Percentiles rank a stretch among this genome's conserved stretches.
Conservation (phyloP, 2,888 invertebrate species). For the Strigamia transsilvanica region DNA sequence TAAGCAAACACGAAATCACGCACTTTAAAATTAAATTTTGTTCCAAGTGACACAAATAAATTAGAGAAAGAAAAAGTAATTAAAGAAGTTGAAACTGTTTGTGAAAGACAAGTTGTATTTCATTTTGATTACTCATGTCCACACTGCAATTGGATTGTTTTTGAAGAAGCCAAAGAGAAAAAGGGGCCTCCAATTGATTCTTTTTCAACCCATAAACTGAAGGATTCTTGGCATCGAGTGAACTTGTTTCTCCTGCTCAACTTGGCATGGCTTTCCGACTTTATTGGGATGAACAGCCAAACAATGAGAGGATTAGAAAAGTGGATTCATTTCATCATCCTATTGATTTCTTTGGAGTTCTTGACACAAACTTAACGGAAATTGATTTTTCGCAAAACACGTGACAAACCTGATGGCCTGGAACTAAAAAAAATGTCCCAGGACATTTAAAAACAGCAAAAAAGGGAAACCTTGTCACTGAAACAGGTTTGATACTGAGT, state of each 20-base stretch:
- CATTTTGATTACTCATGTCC: not conserved
- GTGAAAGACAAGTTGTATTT: not conserved
- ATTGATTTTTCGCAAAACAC: not conserved
- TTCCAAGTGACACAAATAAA: not conserved
- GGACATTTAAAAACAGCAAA: no score
- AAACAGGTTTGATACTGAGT: no score
- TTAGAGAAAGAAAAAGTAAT: not conserved
- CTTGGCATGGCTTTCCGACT: not conserved
- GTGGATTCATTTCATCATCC: not conserved
- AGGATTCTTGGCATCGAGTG: conserved; percentile 24
- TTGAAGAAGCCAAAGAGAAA: not conserved
- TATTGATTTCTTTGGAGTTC: not conserved
- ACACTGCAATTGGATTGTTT: conserved; percentile 3
- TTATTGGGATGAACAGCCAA: not conserved
- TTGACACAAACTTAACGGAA: not conserved
- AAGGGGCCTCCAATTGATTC: not conserved
- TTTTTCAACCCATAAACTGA: conserved; percentile 17
- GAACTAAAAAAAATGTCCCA: no score
- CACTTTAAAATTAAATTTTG: no score
- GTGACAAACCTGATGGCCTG: not conserved
- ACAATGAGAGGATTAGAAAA: conserved; percentile 31
- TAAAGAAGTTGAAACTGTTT: not conserved
- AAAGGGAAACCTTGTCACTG: no score
- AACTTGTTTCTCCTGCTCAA: conserved; percentile 21
- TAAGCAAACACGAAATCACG: no score